A percentile compares a stretch with the other conserved stretches of the same genome.
Conservation (phyloP, 1,140 invertebrate species). For the Magallana ariakensis region DNA sequence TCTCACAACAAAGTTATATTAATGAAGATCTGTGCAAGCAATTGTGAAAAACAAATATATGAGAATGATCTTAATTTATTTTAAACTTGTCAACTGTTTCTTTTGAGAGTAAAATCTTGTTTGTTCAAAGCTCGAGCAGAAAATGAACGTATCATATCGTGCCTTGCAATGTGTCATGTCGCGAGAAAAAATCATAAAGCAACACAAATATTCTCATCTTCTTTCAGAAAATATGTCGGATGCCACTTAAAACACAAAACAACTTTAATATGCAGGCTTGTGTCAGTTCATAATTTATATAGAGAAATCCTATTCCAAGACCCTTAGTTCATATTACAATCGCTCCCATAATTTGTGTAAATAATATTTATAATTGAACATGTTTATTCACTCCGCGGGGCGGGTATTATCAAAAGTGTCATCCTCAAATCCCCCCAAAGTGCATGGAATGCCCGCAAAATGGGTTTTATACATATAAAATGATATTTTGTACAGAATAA, state of each 20-base stretch:
- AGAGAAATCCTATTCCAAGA: slow-evolving; percentile 33
- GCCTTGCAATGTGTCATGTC: slow-evolving; percentile 27
- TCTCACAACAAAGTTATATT: slow-evolving; percentile 3
- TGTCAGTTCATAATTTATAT: slow-evolving; percentile 43
- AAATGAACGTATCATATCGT: slow-evolving; percentile 42
- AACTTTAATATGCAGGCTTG: slow-evolving; percentile 36
- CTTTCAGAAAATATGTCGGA: slow-evolving; percentile 3
- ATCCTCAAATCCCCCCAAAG: slow-evolving; percentile 8
- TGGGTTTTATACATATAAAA: neutral
- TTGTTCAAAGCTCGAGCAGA: slow-evolving; percentile 19
- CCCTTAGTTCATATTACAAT: slow-evolving; percentile 36
- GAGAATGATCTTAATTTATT: slow-evolving; percentile 35
- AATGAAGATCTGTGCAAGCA: slow-evolving; percentile 28
- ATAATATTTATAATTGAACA: slow-evolving; percentile 41
- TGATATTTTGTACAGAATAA: slow-evolving; percentile 40
- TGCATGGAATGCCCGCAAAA: slow-evolving; percentile 1
- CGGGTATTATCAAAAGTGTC: slow-evolving; percentile 20
- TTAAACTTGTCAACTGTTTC: slow-evolving; percentile 34
- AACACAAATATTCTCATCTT: slow-evolving; percentile 13
- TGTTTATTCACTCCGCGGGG: slow-evolving; percentile 24
- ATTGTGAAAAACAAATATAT: slow-evolving; percentile 37
- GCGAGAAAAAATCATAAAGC: neutral
- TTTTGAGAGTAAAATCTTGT: slow-evolving; percentile 8
- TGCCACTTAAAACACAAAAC: slow-evolving; percentile 20
- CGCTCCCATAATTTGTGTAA: slow-evolving; percentile 40